Evolutionary conservation across 2,113 vertebrate species (phyloP).

Genomic region (Merops nubicus): DNA sequence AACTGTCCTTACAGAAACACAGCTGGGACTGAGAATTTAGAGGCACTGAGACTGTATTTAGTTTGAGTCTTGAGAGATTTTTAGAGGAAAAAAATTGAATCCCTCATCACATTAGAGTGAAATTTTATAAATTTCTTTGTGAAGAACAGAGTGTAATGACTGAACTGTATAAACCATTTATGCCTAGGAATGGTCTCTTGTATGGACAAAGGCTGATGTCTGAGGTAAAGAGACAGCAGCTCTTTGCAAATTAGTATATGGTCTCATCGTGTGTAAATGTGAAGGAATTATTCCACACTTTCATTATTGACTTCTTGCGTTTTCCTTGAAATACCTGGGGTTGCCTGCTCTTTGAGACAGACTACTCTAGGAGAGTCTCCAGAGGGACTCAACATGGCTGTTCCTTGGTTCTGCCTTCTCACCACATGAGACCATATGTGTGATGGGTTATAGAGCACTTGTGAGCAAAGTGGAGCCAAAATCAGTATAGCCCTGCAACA

Average conservation of each 20-base stretch:
- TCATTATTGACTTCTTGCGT: background rate
- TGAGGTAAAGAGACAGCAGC: background rate
- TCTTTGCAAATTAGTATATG: background rate
- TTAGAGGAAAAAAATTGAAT: background rate
- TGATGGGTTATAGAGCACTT: background rate
- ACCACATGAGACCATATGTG: background rate
- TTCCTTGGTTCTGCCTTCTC: background rate
- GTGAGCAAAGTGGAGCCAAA: background rate
- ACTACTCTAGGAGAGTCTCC: background rate
- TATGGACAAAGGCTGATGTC: background rate
- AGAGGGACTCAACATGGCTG: background rate
- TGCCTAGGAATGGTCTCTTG: background rate
- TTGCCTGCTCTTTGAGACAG: background rate
- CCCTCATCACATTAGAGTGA: background rate
- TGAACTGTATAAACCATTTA: background rate
- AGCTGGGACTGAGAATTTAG: background rate
- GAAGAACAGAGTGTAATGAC: background rate
- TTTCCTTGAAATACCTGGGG: background rate
- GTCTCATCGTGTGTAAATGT: background rate
- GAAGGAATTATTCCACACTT: background rate
- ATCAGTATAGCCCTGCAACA: background rate
- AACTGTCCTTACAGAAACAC: background rate
- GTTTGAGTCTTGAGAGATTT: background rate
- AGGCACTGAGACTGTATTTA: background rate
- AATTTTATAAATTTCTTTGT: background rate